Conservation (phyloP, 1,140 invertebrate genomes). For the Dendrolimus punctatus region DNA sequence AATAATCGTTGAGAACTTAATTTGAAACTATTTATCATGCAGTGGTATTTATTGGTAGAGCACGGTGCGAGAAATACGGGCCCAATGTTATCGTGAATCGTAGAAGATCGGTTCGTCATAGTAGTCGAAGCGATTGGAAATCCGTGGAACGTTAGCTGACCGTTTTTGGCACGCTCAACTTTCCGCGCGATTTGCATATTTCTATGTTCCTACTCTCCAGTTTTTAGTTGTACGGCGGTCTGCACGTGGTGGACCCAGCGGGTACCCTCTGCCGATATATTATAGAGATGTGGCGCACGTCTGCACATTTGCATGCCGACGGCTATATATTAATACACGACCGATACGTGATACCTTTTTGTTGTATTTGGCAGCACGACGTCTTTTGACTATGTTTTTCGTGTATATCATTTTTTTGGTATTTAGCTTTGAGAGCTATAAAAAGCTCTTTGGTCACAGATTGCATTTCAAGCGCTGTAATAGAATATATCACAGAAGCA, state of each 20-base stretch:
- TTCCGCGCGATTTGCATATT: slow-evolving; percentile 36
- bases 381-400: too few relatives aligned
- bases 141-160: slow-evolving; percentile 21
- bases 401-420: too few relatives aligned
- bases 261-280: slow-evolving; percentile 9
- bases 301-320: slow-evolving; percentile 19
- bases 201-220: slow-evolving; percentile 18
- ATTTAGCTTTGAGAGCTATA: too few relatives aligned
- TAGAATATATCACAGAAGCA: slow-evolving; percentile 6
- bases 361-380: not conserved
- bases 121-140: slow-evolving; percentile 18
- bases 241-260: slow-evolving; percentile 33
- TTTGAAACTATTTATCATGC: too few relatives aligned
- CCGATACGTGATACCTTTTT: not conserved
- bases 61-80: not conserved
- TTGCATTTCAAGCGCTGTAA: too few relatives aligned
- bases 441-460: too few relatives aligned
- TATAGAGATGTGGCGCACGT: slow-evolving; percentile 23
- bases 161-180: slow-evolving; percentile 27
- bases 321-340: not conserved
- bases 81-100: slow-evolving; percentile 4
- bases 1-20: too few relatives aligned
- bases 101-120: slow-evolving; percentile 27
- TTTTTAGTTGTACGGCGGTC: slow-evolving; percentile 15
- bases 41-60: too few relatives aligned